Conservation (phyloP, 2,888 invertebrate genomes). For the Argyresthia albistria region DNA sequence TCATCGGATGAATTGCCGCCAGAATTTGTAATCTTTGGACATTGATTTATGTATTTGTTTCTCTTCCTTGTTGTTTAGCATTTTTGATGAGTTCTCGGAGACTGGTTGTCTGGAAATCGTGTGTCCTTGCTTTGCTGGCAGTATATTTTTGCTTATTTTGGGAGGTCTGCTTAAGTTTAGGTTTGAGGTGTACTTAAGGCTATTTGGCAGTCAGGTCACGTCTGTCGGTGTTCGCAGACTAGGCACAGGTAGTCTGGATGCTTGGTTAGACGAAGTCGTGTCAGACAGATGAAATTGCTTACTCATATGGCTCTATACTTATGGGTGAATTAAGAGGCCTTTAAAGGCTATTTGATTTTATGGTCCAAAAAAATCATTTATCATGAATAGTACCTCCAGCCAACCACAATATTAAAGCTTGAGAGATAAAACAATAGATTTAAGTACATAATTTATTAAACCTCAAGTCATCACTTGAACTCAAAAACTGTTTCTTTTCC, state of each 20-base stretch:
- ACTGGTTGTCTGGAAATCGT: slow-evolving; percentile 28
- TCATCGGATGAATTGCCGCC: slow-evolving; percentile 36
- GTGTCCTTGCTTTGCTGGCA: neutral
- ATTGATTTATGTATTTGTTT: slow-evolving; percentile 3
- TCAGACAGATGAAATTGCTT: too few species aligned
- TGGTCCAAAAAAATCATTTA: too few species aligned
- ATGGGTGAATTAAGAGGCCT: too few species aligned
- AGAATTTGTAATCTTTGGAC: slow-evolving; percentile 29
- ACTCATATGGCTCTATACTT: too few species aligned
- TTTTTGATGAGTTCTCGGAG: slow-evolving; percentile 55
- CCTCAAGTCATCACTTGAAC: neutral
- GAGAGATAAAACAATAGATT: neutral
- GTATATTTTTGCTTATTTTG: neutral
- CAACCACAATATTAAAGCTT: too few species aligned
- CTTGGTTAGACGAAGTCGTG: neutral
- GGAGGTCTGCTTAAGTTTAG: slow-evolving; percentile 15
- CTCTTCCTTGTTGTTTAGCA: slow-evolving; percentile 25
- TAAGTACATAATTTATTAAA: neutral
- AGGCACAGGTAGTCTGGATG: slow-evolving; percentile 2
- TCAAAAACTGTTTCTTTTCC: neutral
- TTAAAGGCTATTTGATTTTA: too few species aligned
- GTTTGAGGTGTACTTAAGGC: slow-evolving; percentile 2
- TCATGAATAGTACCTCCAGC: neutral
- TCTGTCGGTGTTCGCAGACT: slow-evolving; percentile 6
- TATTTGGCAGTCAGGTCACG: slow-evolving; percentile 11